These are phyloP conservation scores for Synergus japonicus DNA, from an alignment of 2,888 invertebrate species.

Conservation along the genomic window DNA sequence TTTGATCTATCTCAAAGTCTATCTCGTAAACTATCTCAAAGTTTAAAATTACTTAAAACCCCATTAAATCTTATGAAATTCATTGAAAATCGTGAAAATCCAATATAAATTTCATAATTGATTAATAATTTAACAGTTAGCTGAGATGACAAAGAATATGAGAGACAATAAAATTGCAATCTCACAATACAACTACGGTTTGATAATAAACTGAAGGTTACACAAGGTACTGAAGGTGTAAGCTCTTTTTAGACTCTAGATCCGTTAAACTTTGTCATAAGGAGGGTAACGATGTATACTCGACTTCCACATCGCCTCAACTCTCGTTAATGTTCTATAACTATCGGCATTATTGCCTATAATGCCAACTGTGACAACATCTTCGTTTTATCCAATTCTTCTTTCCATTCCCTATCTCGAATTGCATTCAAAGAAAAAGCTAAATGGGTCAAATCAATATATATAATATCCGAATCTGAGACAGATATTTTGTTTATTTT, in stretches of 20 bases:
- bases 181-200: not conserved
- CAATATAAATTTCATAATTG: no score
- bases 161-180: no score
- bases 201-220: not conserved
- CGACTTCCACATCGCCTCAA: constrained; percentile 9
- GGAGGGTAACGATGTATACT: constrained; percentile 49
- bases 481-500: not conserved
- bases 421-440: constrained; percentile 5
- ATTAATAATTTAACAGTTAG: no score
- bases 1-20: no score
- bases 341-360: constrained; percentile 26
- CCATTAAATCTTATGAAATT: no score
- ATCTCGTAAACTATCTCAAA: no score
- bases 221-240: constrained; percentile 3
- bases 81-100: no score
- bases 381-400: constrained; percentile 35
- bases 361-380: constrained; percentile 26
- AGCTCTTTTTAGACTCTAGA: constrained; percentile 8
- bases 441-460: constrained; percentile 29
- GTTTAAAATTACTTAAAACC: no score
- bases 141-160: no score
- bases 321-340: constrained; percentile 19
- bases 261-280: not conserved
- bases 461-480: constrained; percentile 4
- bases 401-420: not conserved